Evolutionary conservation across 2,797 vertebrate genomes (phyloP).

Genomic region (Sphenodon punctatus): DNA sequence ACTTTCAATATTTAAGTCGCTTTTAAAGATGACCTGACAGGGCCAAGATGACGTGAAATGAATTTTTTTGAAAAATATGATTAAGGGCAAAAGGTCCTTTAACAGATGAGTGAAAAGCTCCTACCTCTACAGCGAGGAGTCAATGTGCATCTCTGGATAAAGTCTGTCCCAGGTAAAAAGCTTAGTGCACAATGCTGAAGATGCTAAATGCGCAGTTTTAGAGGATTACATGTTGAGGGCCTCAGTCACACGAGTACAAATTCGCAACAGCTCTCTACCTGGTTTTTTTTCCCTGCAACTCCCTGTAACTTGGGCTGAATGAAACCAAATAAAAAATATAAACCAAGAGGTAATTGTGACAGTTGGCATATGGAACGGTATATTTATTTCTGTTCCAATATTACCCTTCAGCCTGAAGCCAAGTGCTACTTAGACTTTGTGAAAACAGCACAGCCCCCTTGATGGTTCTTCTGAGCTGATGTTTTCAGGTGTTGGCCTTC

Average conservation of each 20-base stretch:
- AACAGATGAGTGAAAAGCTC: neutral
- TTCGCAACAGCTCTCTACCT: neutral
- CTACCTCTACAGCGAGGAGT: neutral
- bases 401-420: no score
- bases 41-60: neutral
- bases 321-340: neutral
- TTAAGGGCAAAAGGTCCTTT: neutral
- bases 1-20: neutral
- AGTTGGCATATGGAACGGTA: no score
- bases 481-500: neutral
- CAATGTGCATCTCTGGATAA: neutral
- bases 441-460: neutral
- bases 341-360: no score
- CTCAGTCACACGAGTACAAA: neutral
- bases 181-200: neutral
- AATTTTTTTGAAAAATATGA: neutral
- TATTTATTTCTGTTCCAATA: no score
- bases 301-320: neutral
- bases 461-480: neutral
- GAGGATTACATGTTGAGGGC: neutral
- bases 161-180: neutral
- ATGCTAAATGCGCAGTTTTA: neutral
- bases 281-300: neutral
- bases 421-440: no score
- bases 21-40: conserved; percentile 20